These are phyloP conservation scores for Cliona cf. orientalis DNA, from an alignment of 37 sponge, comb jelly and placozoan genomes.

Conservation along the genomic window DNA sequence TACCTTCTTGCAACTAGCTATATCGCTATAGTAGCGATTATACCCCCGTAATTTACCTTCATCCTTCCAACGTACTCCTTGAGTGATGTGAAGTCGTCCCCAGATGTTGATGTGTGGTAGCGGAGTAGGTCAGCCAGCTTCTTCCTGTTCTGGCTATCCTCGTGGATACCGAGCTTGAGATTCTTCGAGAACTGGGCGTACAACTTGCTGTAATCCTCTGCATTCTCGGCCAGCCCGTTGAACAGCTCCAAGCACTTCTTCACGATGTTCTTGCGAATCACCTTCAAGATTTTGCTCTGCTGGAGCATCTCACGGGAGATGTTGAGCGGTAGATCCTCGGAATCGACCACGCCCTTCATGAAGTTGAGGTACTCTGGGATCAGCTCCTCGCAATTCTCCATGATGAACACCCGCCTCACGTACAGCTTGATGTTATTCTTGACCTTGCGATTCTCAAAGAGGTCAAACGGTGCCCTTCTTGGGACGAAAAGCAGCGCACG, in stretches of 20 bases:
- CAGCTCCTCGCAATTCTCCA: slow-evolving; percentile 99
- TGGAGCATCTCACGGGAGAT: slow-evolving; percentile 98
- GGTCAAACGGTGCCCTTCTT: slow-evolving; percentile 97
- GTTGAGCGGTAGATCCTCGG: slow-evolving; percentile 98
- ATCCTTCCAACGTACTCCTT: slow-evolving; percentile 97
- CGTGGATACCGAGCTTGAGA: slow-evolving; percentile 98
- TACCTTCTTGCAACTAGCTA: not conserved
- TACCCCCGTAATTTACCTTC: slow-evolving; percentile 70
- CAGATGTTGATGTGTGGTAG: slow-evolving; percentile 90
- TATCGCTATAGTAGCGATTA: not conserved
- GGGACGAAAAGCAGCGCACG: slow-evolving; percentile 96
- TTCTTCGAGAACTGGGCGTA: slow-evolving; percentile 98
- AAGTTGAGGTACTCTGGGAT: slow-evolving; percentile 99
- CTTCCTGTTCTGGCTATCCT: slow-evolving; percentile 97
- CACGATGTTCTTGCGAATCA: slow-evolving; percentile 98
- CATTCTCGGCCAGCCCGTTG: slow-evolving; percentile 87
- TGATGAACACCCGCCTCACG: slow-evolving; percentile 99
- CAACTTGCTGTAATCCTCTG: slow-evolving; percentile 97
- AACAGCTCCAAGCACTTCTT: slow-evolving; percentile 99
- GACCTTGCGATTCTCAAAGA: slow-evolving; percentile 97
- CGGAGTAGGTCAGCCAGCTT: slow-evolving; percentile 97
- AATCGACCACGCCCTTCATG: slow-evolving; percentile 96
- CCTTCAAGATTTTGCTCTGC: slow-evolving; percentile 99
- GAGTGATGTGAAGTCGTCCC: slow-evolving; percentile 94
- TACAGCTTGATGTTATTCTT: slow-evolving; percentile 99